Evolutionary conservation across 2,888 invertebrate species (phyloP).

Genomic region (Diadegma fenestrale): DNA sequence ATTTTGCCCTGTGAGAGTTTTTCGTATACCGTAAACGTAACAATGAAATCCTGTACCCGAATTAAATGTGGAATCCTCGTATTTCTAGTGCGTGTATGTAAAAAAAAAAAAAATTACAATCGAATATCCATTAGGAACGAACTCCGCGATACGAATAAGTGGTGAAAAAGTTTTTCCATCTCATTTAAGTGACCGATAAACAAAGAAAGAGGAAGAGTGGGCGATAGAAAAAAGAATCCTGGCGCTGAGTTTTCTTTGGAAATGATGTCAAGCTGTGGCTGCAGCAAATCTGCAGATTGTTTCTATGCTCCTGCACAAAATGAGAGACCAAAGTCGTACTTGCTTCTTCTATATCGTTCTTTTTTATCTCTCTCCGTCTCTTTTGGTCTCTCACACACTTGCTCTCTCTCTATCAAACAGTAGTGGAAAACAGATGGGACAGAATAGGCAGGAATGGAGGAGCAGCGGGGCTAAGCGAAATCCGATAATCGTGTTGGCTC

Average conservation of each 20-base stretch:
- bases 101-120: constrained; percentile 72
- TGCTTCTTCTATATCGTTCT: background rate
- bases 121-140: constrained; percentile 51
- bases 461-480: constrained; percentile 76
- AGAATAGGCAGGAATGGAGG: background rate
- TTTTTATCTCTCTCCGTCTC: background rate
- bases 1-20: constrained; percentile 15
- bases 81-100: constrained; percentile 44
- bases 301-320: constrained; percentile 31
- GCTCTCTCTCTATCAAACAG: background rate
- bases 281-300: constrained; percentile 9
- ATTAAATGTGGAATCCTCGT: constrained; percentile 63
- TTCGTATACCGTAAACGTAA: background rate
- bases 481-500: constrained; percentile 79
- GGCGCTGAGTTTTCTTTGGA: constrained; percentile 23
- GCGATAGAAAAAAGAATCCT: background rate
- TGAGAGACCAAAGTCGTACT: constrained; percentile 29
- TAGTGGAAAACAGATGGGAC: constrained; percentile 3
- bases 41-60: constrained; percentile 31
- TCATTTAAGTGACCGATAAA: constrained; percentile 32
- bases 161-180: constrained; percentile 55
- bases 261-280: constrained; percentile 42
- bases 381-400: background rate
- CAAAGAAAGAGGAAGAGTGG: background rate
- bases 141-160: constrained; percentile 3